A percentile compares a stretch with the other conserved stretches of the same genome.
Evolutionary conservation across 2,888 invertebrate genomes (phyloP).

Genomic region (Drosophila neonasuta): DNA sequence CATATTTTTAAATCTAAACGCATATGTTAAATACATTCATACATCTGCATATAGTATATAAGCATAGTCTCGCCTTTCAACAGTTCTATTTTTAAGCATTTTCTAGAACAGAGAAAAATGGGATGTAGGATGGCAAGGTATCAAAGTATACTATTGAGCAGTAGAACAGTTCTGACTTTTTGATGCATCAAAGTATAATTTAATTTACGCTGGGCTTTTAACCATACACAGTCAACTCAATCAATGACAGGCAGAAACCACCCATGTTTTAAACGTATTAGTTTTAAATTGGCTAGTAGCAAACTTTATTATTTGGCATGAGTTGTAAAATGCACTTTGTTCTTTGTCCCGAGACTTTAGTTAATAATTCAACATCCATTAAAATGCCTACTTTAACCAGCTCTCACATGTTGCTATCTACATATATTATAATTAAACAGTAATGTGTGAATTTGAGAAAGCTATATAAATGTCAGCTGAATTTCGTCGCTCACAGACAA

Average conservation of each 20-base stretch:
- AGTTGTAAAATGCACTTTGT: conserved; percentile 26
- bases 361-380: neutral
- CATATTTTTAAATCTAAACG: neutral
- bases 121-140: neutral
- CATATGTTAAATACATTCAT: too few species aligned
- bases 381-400: too few species aligned
- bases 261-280: conserved; percentile 56
- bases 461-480: too few species aligned
- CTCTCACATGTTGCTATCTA: too few species aligned
- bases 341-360: conserved; percentile 1
- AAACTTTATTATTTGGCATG: conserved; percentile 55
- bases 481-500: too few species aligned
- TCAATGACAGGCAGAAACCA: conserved; percentile 28
- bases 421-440: too few species aligned
- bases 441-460: too few species aligned
- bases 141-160: conserved; percentile 14
- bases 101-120: neutral
- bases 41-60: too few species aligned
- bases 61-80: neutral
- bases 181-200: conserved; percentile 49
- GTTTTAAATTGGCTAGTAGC: conserved; percentile 56
- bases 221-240: conserved; percentile 39
- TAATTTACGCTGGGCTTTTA: conserved; percentile 54
- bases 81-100: neutral
- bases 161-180: conserved; percentile 18